Base-by-base conservation (phyloP, 2,888 invertebrate genomes). In the Rhorus exstirpatorius region DNA sequence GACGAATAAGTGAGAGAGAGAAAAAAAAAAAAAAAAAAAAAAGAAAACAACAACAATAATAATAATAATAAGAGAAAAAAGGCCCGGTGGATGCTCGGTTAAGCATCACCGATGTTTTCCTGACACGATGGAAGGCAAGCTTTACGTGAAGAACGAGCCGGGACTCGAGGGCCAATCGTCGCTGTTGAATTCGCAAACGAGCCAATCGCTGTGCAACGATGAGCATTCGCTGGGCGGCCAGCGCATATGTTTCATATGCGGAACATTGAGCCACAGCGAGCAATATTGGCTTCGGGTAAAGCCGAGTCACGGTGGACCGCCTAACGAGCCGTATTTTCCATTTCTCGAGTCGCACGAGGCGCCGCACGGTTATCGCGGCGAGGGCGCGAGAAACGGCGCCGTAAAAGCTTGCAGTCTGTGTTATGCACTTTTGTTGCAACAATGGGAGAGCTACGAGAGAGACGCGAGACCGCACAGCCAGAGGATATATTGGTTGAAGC, bases 381-480 rank as follows among this genome's bases (percentile, higher is more conserved):
- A 93, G 49, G 90, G 88, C 12, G 87, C 87, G 4, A 88, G 90
- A 55, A 87, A 86, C 71, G 91, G 91, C 14, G 94, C 94, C 51
- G 96, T 97, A 46, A 95, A 96, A 87, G 95, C 96, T 79, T 98
- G 98, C 93, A 95, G 96, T 92, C 95, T 98, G 35, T 98, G 98
- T 93, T 97, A 96, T 93, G 96, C 96, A 68, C 95, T 98, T 89
- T 95, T 98, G 53, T 94, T 96, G 75, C 97, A 98, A 92, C 98
- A 98, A 93, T 98, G 98, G 98, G 97, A 98, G 89, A 95, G 96
- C 84, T 97, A 97, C 93, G 98, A 98, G 93, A 94, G 96, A 53
- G 96, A 96, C 89, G 96, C 96, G 90, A 97, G 97, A 87, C 98
- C 98, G 0, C 96, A 97, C 92, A 95, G 96, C 85, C 97, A 98